These are phyloP conservation scores for Nyleta sp. DNA, from an alignment of 2,888 invertebrate genomes.

Conservation along the genomic window DNA sequence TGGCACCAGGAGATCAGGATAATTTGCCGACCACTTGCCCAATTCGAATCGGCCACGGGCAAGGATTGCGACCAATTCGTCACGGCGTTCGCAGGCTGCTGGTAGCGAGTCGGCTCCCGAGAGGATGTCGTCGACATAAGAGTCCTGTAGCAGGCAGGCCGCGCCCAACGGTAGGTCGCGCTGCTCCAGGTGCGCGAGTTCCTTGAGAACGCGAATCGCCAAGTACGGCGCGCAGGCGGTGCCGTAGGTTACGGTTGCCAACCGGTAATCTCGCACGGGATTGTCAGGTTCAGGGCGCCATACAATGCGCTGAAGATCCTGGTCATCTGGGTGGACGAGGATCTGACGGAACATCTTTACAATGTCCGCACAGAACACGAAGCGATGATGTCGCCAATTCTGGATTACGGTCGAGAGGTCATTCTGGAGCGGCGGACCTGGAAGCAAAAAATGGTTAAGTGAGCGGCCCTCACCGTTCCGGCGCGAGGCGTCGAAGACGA, in stretches of 20 bases:
- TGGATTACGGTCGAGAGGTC: constrained; percentile 19
- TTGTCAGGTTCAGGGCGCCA: constrained; percentile 21
- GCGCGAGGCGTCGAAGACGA: constrained; percentile 42
- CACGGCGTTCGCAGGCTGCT: background rate
- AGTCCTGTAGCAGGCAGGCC: background rate
- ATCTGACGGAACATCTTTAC: constrained; percentile 38
- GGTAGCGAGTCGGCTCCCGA: background rate
- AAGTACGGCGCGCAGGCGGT: background rate
- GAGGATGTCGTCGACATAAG: background rate
- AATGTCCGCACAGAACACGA: background rate
- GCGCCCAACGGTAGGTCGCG: background rate
- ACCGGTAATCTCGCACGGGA: background rate
- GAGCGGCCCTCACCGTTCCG: constrained; percentile 20
- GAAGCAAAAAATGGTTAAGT: constrained; percentile 21
- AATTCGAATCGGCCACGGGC: background rate
- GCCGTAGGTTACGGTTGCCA: background rate
- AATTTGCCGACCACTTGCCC: background rate
- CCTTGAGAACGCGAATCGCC: background rate
- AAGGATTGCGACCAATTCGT: background rate
- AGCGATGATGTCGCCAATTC: constrained; percentile 5
- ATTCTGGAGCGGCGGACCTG: constrained; percentile 24
- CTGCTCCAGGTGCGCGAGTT: background rate
- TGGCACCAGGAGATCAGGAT: background rate
- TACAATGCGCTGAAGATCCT: constrained; percentile 30
- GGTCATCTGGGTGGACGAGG: background rate